These are phyloP conservation scores for Spea multiplicata DNA, from an alignment of 2,113 vertebrate species.

Conservation along the genomic window DNA sequence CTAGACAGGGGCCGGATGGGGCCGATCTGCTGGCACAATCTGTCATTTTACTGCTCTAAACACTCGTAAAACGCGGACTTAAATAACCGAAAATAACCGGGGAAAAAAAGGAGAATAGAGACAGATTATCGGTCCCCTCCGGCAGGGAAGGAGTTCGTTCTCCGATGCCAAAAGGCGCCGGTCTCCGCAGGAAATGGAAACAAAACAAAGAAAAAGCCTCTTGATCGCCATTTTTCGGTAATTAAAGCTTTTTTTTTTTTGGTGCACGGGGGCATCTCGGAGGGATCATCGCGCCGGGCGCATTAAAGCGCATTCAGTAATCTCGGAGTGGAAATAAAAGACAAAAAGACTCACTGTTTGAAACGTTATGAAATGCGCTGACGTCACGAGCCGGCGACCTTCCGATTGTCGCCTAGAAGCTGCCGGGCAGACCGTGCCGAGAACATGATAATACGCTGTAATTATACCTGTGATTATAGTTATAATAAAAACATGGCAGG, in stretches of 20 bases:
- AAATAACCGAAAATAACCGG: no score
- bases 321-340: conserved; percentile 1
- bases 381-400: conserved; percentile 23
- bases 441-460: conserved; percentile 24
- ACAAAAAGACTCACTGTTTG: neutral
- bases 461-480: conserved; percentile 34
- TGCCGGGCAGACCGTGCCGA: neutral
- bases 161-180: neutral
- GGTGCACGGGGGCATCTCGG: neutral
- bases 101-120: no score
- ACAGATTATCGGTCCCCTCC: neutral
- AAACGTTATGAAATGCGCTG: neutral
- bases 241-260: conserved; percentile 9
- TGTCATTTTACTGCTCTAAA: no score
- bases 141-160: neutral
- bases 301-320: neutral
- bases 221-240: neutral
- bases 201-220: neutral
- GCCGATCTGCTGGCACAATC: no score
- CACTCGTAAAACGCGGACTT: no score
- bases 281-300: neutral
- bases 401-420: conserved; percentile 7
- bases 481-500: conserved; percentile 6
- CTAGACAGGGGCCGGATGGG: no score
- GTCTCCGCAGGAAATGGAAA: neutral